A percentile compares a stretch with the other conserved stretches of the same genome.
Conservation (phyloP, 2,113 vertebrate genomes). For the Anguilla japonica region DNA sequence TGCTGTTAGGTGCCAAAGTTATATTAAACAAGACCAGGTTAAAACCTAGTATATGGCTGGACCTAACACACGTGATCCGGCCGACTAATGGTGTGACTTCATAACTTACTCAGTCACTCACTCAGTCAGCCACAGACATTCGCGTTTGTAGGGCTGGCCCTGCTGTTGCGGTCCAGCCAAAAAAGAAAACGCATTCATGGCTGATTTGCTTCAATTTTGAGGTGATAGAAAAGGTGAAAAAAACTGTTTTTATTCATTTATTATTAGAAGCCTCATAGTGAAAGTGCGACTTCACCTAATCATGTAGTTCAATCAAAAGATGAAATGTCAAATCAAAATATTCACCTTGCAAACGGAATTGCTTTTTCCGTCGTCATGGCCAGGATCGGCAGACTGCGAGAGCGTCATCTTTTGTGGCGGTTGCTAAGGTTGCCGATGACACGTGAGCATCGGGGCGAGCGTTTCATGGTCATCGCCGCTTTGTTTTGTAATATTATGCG, state of each 20-base stretch:
- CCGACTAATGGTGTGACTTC: too few relatives aligned
- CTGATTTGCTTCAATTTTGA: background rate
- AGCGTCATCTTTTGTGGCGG: background rate
- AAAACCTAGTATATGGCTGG: too few relatives aligned
- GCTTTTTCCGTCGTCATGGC: background rate
- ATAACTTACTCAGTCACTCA: too few relatives aligned
- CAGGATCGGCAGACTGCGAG: background rate
- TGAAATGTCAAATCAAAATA: background rate
- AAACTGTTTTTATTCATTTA: background rate
- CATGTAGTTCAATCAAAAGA: background rate
- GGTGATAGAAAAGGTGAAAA: too few relatives aligned
- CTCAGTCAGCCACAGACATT: too few relatives aligned
- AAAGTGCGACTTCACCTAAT: background rate
- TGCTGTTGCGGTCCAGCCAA: too few relatives aligned
- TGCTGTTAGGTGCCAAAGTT: too few relatives aligned
- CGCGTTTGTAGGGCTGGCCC: too few relatives aligned
- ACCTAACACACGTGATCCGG: too few relatives aligned
- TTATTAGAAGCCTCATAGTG: background rate
- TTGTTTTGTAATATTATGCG: slow-evolving; percentile 7
- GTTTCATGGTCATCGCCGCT: background rate
- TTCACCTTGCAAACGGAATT: background rate
- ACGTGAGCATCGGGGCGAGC: background rate
- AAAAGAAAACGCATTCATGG: background rate
- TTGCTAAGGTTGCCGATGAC: background rate
- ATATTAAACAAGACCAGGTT: too few relatives aligned